Base-by-base conservation (phyloP, 2,113 vertebrate genomes). In the Cygnus atratus region DNA sequence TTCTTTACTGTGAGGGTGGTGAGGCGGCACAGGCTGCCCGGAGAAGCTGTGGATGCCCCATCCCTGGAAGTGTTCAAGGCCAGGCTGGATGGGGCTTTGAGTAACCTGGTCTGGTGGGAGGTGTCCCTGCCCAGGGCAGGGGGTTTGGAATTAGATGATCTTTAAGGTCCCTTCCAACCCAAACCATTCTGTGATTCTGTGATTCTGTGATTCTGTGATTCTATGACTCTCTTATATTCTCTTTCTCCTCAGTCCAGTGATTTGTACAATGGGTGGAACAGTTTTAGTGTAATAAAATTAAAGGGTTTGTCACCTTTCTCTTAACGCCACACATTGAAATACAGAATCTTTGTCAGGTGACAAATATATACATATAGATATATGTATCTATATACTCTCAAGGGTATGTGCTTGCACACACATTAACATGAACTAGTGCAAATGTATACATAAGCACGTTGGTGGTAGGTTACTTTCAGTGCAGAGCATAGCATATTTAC, bases 391-490 rank as follows among this genome's bases (percentile, higher is more conserved):
- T 75, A 31, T 31, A 24, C 8, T 58, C 3, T 48, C 14, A 15
- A 9, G 62, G 14, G 20, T 48, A 25, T 0, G 8, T 11, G 11
- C 35, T 21, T 16, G 24, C 43, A 61, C 6, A 9, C 10, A 54
- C 18, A 35, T 16, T 28, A 35, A 31, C 22, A 44, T 0, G 4
- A 18, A 24, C 5, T 2, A 1, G 43, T 61, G 3, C 16, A 77
- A 41, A 21, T 39, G 12, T 1, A 1, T 57, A 14, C 41, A 3
- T 11, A 52, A 59, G 33, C 50, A 31, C 17, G 70, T 65, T 13
- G 21, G 28, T 43, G 35, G 39, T 9, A 70, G 39, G 31, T 12
- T 22, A 25, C 21, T 84, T 80, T 77, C 76, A 61, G 17, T 39
- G 17, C 26, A 19, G 22, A 89, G 17, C 29, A 46, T 50, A 61